Evolutionary conservation across 1,140 invertebrate species (phyloP), one percentile per base, ranked within the genome.

Genomic region (Penaeus japonicus): DNA sequence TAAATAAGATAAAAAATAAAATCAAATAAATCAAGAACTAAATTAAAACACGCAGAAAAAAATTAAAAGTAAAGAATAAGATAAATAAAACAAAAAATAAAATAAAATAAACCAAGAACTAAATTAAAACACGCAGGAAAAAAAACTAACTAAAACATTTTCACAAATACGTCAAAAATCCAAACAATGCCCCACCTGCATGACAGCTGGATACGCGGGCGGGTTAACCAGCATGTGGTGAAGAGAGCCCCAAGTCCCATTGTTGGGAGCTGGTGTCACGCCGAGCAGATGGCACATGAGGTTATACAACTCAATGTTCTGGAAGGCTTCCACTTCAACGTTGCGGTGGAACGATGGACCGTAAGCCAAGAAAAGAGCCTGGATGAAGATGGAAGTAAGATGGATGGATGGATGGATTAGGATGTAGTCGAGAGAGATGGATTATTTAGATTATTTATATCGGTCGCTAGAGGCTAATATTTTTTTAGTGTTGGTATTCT

Each of bases 291-390:
- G 86, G 84, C 93, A 94, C 91, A 94, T 92, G 78, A 94, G 84
- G 22, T 92, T 92, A 90, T 94, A 94, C 12, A 94, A 90, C 89
- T 94, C 93, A n/a, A 93, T 92, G 89, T 90, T 92, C 59, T 92
- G 81, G 89, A 94, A 93, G 20, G 90, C 91, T 4, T 92, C 87
- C 0, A 84, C 91, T 20, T 86, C 82, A 59, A 70, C 90, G 47
- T 91, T 91, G 32, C 89, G 87, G 84, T 91, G 92, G 22, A 91
- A 94, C 92, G 22, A 91, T 89, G 85, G 93, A 92, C 24, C 93
- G 90, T 91, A 91, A 7, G 93, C 93, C 17, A 94, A 80, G 87
- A 94, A 94, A 75, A 93, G 91, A 24, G 93, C 92, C 85, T 91
- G 30, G 12, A 27, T 24, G 47, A 57, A 18, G 54, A 32, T 39